Base-by-base conservation (phyloP, 2,888 invertebrate species). In the Eledona agricola region DNA sequence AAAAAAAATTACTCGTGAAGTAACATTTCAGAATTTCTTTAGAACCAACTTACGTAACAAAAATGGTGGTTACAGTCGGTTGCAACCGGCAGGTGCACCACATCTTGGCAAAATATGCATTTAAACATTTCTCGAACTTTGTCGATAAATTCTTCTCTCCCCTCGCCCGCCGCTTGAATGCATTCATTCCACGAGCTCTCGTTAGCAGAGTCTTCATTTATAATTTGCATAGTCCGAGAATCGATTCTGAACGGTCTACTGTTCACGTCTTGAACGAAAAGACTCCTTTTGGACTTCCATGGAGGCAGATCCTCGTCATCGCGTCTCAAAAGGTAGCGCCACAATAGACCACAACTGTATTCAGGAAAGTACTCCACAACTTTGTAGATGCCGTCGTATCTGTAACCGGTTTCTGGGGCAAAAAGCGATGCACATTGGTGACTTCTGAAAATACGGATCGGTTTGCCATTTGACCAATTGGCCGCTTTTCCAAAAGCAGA, bases 371-470 rank as follows among this genome's bases (percentile, higher is more conserved):
- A 93, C 64, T 88, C 89, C 0, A 90, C 87, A 0, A 93, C 86
- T 78, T 93, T 93, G 74, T 93, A 93, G 40, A 92, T 84, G 0
- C 93, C 93, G 69, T 93, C 93, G 71, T 93, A 93, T 58, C 92
- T 77, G 53, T 83, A 83, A 1, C 88, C 92, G 61, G 87, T 87
- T 53, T 82, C 79, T 0, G 93, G 92, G 1, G 90, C 89, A 73
- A 84, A 93, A n/a, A n/a, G n/a, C n/a, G n/a, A n/a, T n/a, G n/a
- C n/a, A n/a, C n/a, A n/a, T 69, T 91, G 91, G 69, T 81, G 87
- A 56, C 86, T 90, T 16, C 93, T 79, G 0, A 91, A 83, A 1
- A 93, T 92, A 11, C 93, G 78, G 3, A 93, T 88, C 0, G 92
- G 90, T 69, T 84, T 85, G 0, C 92, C 92, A 3, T 73, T 74